Evolutionary conservation across 1,140 invertebrate genomes (phyloP).

Genomic region (Drosophila eugracilis): DNA sequence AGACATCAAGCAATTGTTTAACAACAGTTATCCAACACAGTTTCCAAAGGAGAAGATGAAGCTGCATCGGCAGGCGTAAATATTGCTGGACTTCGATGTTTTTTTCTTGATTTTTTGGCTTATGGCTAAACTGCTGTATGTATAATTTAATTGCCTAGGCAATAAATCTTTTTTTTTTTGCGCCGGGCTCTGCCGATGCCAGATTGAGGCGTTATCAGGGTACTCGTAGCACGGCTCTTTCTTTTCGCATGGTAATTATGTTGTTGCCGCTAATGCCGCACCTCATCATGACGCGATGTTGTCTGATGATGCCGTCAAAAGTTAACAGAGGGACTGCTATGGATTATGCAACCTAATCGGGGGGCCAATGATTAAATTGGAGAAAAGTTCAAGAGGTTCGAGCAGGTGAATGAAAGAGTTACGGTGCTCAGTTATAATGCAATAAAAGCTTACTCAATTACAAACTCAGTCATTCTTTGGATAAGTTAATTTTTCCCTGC

Average conservation of each 20-base stretch:
- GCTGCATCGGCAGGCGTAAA: neutral
- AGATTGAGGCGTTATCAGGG: conserved; percentile 55
- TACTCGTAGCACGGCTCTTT: conserved; percentile 39
- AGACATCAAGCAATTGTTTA: conserved; percentile 36
- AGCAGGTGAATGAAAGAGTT: conserved; percentile 24
- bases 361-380: conserved; percentile 20
- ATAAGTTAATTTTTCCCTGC: conserved; percentile 5
- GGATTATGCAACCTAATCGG: conserved; percentile 63
- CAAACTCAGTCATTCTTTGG: conserved; percentile 18
- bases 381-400: conserved; percentile 30
- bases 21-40: conserved; percentile 64
- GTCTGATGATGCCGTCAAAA: conserved; percentile 42
- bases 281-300: conserved; percentile 62
- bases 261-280: conserved; percentile 71
- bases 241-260: conserved; percentile 74
- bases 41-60: conserved; percentile 15
- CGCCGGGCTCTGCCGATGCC: conserved; percentile 50
- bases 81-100: neutral
- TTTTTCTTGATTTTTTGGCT: conserved; percentile 12
- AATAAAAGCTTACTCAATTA: conserved; percentile 15
- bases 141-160: conserved; percentile 72
- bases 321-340: conserved; percentile 21
- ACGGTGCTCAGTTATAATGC: conserved; percentile 10
- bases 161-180: conserved; percentile 70
- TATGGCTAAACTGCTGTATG: conserved; percentile 64